phyloP scores from a whole-genome alignment of 2,113 vertebrate genomes.

The Pachyramphus minor region DNA sequence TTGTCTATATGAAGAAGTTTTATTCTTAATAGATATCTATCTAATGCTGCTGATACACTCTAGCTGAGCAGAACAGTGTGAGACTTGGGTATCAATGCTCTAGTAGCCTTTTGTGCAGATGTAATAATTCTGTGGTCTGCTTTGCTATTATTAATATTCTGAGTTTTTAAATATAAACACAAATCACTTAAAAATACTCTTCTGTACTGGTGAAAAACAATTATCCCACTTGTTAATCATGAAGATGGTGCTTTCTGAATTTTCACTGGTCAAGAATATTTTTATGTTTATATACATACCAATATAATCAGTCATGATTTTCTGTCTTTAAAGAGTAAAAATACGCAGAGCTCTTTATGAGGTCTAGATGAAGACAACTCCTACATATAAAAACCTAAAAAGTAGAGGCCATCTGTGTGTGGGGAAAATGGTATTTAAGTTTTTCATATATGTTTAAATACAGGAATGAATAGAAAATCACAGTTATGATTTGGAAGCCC shows the following conservation, averaged over 20 bases:
- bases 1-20: not conserved
- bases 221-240: not conserved
- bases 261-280: not conserved
- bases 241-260: not conserved
- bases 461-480: not conserved
- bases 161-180: not conserved
- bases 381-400: conserved; percentile 1
- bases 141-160: not conserved
- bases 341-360: not conserved
- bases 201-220: not conserved
- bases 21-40: not conserved
- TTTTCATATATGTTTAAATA: not conserved
- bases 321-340: not conserved
- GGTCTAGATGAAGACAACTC: not conserved
- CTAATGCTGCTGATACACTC: not conserved
- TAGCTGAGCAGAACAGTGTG: not conserved
- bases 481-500: not conserved
- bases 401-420: conserved; percentile 34
- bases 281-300: not conserved
- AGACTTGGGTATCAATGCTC: not conserved
- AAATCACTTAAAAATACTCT: not conserved
- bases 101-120: not conserved
- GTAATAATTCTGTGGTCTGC: not conserved
- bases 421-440: not conserved
- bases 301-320: not conserved